A percentile compares a stretch with the other conserved stretches of the same genome.
phyloP scores from a whole-genome alignment of 1,140 invertebrate genomes.

The Panonychus citri region DNA sequence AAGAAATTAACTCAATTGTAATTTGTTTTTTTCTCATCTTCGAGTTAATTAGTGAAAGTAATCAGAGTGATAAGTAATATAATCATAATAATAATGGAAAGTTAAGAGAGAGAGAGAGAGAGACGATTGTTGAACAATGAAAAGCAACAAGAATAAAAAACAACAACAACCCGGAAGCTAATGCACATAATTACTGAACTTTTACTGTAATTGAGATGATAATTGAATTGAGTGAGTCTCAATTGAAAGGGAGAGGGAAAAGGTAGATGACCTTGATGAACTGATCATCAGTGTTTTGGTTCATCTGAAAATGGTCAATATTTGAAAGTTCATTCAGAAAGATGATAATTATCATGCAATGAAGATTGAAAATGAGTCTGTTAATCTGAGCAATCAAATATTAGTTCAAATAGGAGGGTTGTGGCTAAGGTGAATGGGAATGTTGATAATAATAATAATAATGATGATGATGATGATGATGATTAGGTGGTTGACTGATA shows the following conservation, averaged over 20 bases:
- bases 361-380: too few relatives aligned
- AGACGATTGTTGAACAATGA: not conserved
- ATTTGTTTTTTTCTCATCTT: too few relatives aligned
- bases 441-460: not conserved
- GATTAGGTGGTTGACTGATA: not conserved
- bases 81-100: too few relatives aligned
- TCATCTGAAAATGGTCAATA: not conserved
- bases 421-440: not conserved
- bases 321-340: too few relatives aligned
- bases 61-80: too few relatives aligned
- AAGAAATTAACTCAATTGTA: too few relatives aligned
- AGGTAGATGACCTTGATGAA: not conserved
- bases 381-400: too few relatives aligned
- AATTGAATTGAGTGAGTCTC: not conserved
- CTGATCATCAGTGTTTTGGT: not conserved
- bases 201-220: not conserved
- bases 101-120: not conserved
- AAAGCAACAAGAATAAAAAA: not conserved
- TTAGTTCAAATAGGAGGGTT: not conserved
- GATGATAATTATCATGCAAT: too few relatives aligned
- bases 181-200: not conserved
- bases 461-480: not conserved
- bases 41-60: too few relatives aligned
- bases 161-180: not conserved
- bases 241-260: not conserved